Base-by-base conservation (phyloP, 2,888 invertebrate species). In the Eupithecia abbreviata region DNA sequence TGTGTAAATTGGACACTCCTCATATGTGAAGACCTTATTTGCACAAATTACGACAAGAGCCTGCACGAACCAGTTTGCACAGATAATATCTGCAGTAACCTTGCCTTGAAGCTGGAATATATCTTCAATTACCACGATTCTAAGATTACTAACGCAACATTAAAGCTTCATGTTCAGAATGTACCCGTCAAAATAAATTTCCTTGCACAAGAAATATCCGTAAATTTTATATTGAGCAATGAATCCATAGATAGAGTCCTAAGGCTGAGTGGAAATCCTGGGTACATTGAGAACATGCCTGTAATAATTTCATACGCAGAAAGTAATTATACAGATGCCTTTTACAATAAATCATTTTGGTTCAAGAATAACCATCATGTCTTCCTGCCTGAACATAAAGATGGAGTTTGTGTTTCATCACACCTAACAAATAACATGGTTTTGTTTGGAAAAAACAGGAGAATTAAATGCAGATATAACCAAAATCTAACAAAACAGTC, bases 201-300 rank as follows among this genome's bases (percentile, higher is more conserved):
- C 51, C 79, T 93, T 77, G 75, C 79, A 4, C 94, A 94, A 87
- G 89, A 90, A 80, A 85, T 94, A 72, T 84, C 82, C 73, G 90
- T 94, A 0, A 85, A 84, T 70, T 94, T 93, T 84, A 82, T 89
- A 73, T 83, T 94, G 75, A 82, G 86, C 9, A 92, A 93, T 80
- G 82, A 85, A 67, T 86, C 91, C 0, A 82, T 84, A n/a, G 88
- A 90, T 2, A 79, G 84, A 41, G 79, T 91, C 58, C 77, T 92
- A 51, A 83, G 85, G 80, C 84, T 95, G 18, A 98, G 98, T 91
- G 98, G 98, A 3, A 97, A 96, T 89, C 97, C 97, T 1, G 98
- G 98, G 4, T 98, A 98, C 85, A 86, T 96, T 7, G 83, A 92
- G 4, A 96, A 96, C 9, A 96, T 96, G 82, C 97, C 97, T 0